Evolutionary conservation across 2,888 invertebrate genomes (phyloP).

Genomic region (Drepana falcataria): DNA sequence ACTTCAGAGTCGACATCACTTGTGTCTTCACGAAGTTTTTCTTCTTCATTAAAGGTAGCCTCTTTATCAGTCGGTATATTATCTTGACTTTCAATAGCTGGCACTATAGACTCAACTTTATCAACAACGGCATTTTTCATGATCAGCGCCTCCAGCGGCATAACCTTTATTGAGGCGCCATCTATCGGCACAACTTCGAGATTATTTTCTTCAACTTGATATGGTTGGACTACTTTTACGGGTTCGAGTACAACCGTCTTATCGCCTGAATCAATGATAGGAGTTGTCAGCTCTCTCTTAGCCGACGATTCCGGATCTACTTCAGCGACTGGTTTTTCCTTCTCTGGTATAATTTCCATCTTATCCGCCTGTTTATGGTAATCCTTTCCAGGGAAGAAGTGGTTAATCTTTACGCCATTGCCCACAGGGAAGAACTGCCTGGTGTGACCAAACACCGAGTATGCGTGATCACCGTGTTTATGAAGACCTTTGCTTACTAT

Average conservation of each 20-base stretch:
- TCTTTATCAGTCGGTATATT: constrained; percentile 12
- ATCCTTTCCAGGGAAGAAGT: constrained; percentile 55
- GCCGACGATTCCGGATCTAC: constrained; percentile 18
- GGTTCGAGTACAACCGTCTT: constrained; percentile 30
- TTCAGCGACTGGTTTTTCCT: constrained; percentile 37
- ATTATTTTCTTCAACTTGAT: constrained; percentile 19
- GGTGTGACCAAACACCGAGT: constrained; percentile 52
- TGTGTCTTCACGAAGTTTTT: constrained; percentile 25
- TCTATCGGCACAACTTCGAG: constrained; percentile 28
- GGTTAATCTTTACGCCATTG: constrained; percentile 59
- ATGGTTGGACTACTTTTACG: constrained; percentile 12
- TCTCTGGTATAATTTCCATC: constrained; percentile 13
- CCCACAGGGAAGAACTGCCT: constrained; percentile 55
- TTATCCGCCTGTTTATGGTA: constrained; percentile 23
- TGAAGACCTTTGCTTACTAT: constrained; percentile 71
- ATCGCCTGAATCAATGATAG: constrained; percentile 21
- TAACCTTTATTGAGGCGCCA: constrained; percentile 23
- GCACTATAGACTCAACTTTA: constrained; percentile 14
- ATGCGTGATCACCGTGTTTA: constrained; percentile 61
- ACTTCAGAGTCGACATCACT: constrained; percentile 50
- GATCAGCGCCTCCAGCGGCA: constrained; percentile 35
- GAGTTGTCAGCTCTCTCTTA: constrained; percentile 20
- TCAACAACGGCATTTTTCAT: constrained; percentile 12
- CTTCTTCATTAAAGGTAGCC: constrained; percentile 17
- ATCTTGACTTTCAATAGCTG: constrained; percentile 19